Percentiles rank a stretch among this genome's conserved stretches.
These are phyloP conservation scores for Chelonus insularis DNA, from an alignment of 1,140 invertebrate genomes.

Conservation along the genomic window DNA sequence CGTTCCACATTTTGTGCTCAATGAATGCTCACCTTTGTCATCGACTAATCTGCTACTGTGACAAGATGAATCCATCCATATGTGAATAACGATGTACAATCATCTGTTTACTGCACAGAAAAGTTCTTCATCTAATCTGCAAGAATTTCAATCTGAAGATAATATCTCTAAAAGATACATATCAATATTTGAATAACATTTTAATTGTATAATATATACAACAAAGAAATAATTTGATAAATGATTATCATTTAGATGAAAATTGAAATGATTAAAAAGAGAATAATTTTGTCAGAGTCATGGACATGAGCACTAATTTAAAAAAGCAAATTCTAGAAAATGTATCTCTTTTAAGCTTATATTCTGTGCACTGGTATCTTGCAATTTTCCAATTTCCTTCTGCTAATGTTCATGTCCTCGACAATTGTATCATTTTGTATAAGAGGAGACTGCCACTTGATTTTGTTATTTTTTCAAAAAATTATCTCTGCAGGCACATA, in stretches of 20 bases:
- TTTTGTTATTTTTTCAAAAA: neutral
- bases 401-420: neutral
- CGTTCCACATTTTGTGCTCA: neutral
- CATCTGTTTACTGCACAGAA: slow-evolving; percentile 20
- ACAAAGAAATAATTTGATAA: no score
- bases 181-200: no score
- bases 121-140: neutral
- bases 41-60: slow-evolving; percentile 20
- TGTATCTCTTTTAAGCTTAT: neutral
- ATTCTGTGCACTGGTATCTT: neutral
- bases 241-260: no score
- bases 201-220: no score
- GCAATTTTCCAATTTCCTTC: neutral
- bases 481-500: neutral
- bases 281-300: neutral
- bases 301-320: neutral
- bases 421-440: neutral
- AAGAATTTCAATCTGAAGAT: neutral
- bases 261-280: neutral
- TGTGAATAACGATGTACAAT: slow-evolving; percentile 28
- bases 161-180: no score
- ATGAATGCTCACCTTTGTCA: slow-evolving; percentile 21
- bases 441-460: slow-evolving; percentile 4
- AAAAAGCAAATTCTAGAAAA: neutral
- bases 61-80: slow-evolving; percentile 19